Conservation (phyloP, 2,113 vertebrate species). For the Microcebus griseorufus region DNA sequence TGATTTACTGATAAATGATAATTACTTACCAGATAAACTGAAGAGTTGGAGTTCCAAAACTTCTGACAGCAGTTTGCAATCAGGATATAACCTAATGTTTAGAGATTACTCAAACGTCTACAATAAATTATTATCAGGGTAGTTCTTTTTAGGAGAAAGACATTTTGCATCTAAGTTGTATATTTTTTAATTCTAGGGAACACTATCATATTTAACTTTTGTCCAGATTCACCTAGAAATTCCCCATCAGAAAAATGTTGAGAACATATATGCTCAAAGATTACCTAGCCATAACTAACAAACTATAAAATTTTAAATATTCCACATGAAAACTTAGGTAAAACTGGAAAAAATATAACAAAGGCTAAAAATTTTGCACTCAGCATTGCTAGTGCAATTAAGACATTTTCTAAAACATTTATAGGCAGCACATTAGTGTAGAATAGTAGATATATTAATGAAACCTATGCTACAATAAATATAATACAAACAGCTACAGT, state of each 20-base stretch:
- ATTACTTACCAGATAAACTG: neutral
- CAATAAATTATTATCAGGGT: neutral
- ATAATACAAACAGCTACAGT: neutral
- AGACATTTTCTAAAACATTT: neutral
- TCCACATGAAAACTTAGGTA: neutral
- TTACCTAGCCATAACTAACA: neutral
- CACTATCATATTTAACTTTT: neutral
- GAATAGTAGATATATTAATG: neutral
- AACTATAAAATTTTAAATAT: neutral
- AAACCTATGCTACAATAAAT: neutral
- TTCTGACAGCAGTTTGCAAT: neutral
- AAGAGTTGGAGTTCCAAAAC: neutral
- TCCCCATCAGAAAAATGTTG: neutral
- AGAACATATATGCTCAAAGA: neutral
- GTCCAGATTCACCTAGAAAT: neutral
- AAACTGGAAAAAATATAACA: neutral
- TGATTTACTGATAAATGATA: neutral
- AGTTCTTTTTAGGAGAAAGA: neutral
- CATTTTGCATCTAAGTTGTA: neutral
- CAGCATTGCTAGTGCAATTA: neutral
- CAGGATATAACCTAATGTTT: neutral
- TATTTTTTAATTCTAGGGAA: neutral
- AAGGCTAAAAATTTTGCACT: neutral
- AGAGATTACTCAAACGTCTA: neutral
- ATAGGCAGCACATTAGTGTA: neutral